Evolutionary conservation across 2,888 invertebrate genomes (phyloP).

Genomic region (Acronicta psi): DNA sequence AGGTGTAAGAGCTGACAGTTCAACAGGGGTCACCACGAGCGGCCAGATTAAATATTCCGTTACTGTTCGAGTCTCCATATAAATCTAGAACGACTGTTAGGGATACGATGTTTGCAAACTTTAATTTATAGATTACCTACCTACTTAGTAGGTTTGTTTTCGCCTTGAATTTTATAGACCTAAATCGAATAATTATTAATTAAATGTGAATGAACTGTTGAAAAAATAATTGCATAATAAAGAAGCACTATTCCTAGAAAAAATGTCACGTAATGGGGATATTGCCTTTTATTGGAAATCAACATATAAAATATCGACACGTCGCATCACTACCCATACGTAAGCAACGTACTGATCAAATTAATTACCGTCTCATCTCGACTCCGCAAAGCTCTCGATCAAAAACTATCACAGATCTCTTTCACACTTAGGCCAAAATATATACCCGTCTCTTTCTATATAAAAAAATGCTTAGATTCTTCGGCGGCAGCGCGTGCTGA

Average conservation of each 20-base stretch:
- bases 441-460: conserved; percentile 57
- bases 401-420: conserved; percentile 71
- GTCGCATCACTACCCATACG: conserved; percentile 69
- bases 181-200: no score
- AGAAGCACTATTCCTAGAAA: no score
- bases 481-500: conserved; percentile 81
- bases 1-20: conserved; percentile 26
- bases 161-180: no score
- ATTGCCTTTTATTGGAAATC: no score
- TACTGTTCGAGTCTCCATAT: conserved; percentile 15
- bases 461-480: conserved; percentile 78
- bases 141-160: no score
- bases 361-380: conserved; percentile 87
- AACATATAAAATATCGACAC: conserved; percentile 57
- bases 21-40: conserved; percentile 29
- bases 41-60: conserved; percentile 24
- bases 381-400: conserved; percentile 72
- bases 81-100: conserved; percentile 17
- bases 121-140: no score
- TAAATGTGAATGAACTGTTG: no score
- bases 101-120: not conserved
- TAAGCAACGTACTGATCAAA: conserved; percentile 84
- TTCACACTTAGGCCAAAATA: conserved; percentile 51
- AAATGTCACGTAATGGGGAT: no score
- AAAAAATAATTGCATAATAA: no score